A percentile compares a stretch with the other conserved stretches of the same genome.
Conservation (phyloP, 2,888 invertebrate species). For the Calameuta pallipes region DNA sequence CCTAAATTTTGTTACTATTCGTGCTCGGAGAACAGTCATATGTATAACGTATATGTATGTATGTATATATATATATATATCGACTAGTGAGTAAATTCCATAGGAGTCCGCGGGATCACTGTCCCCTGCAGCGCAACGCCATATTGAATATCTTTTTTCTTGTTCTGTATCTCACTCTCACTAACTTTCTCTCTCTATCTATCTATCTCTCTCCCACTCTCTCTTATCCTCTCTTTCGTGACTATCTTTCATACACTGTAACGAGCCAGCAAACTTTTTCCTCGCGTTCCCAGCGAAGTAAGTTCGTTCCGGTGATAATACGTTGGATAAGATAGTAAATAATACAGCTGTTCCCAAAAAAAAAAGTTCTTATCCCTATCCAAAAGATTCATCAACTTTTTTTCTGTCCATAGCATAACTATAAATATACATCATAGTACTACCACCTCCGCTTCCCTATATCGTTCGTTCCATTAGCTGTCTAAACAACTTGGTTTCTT, state of each 20-base stretch:
- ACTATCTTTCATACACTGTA: neutral
- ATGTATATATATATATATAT: neutral
- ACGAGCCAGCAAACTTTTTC: slow-evolving; percentile 3
- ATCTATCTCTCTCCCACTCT: too few species aligned
- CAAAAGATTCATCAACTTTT: neutral
- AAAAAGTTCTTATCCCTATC: neutral
- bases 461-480: slow-evolving; percentile 27
- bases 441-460: neutral
- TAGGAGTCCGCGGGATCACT: neutral
- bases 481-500: slow-evolving; percentile 26
- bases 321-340: slow-evolving; percentile 30
- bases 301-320: slow-evolving; percentile 28
- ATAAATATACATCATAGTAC: neutral
- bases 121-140: neutral
- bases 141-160: neutral
- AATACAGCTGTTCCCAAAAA: slow-evolving; percentile 26
- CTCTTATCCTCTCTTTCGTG: neutral
- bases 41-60: too few species aligned
- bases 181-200: too few species aligned
- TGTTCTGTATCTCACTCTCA: neutral
- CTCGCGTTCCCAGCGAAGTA: slow-evolving; percentile 2
- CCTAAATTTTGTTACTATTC: neutral
- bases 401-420: neutral
- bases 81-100: neutral
- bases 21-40: neutral